Conservation (phyloP, 2,888 invertebrate genomes). For the Aphrophora alni region DNA sequence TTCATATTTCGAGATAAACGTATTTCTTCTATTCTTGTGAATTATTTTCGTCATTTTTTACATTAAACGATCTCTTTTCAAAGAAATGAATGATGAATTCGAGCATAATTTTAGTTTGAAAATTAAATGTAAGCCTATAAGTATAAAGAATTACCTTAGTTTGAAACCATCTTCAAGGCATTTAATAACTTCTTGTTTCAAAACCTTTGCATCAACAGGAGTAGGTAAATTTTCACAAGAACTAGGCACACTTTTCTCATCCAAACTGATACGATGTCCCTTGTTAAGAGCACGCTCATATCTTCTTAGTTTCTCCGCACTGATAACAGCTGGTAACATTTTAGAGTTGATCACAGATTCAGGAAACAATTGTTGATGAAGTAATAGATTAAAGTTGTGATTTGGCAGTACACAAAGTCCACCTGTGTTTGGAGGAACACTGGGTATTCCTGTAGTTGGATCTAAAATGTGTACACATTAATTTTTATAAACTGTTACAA, state of each 20-base stretch:
- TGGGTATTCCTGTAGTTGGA: constrained; percentile 74
- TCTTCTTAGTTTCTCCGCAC: constrained; percentile 38
- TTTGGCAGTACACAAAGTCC: constrained; percentile 65
- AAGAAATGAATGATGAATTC: too few species aligned
- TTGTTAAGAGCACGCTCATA: constrained; percentile 66
- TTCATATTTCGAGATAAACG: too few species aligned
- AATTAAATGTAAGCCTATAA: too few species aligned
- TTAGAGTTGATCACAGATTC: constrained; percentile 56
- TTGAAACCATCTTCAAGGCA: constrained; percentile 69
- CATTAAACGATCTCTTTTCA: too few species aligned
- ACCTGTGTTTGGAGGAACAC: constrained; percentile 62
- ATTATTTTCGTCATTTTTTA: too few species aligned
- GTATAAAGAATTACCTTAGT: constrained; percentile 66
- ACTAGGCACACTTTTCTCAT: constrained; percentile 18
- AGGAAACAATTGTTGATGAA: constrained; percentile 77
- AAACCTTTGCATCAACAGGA: constrained; percentile 35
- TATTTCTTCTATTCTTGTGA: too few species aligned
- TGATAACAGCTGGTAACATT: constrained; percentile 33
- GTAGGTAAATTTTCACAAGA: constrained; percentile 23
- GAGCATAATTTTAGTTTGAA: too few species aligned
- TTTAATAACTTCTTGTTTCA: constrained; percentile 60
- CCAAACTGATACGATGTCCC: constrained; percentile 58
- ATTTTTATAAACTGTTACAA: constrained; percentile 32
- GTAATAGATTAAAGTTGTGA: constrained; percentile 78
- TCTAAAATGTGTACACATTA: constrained; percentile 63